These are phyloP conservation scores for Lasioglossum morio DNA, from an alignment of 2,888 invertebrate genomes.

Conservation along the genomic window DNA sequence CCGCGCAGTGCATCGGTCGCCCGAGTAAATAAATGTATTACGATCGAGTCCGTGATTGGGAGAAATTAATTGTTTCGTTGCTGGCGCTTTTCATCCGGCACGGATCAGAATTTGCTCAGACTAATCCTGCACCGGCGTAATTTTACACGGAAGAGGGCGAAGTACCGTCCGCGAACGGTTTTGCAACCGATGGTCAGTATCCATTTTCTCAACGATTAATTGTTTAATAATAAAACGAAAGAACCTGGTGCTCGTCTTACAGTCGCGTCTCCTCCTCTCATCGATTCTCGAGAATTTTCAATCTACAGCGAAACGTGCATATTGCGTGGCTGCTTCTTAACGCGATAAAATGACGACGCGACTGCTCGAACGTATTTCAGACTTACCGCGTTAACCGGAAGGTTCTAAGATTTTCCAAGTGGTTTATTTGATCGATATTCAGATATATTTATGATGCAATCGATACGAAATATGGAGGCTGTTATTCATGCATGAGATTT, in stretches of 20 bases:
- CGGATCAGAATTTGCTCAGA: slow-evolving; percentile 18
- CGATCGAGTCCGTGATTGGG: slow-evolving; percentile 23
- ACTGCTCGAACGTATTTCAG: not conserved
- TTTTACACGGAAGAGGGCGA: not conserved
- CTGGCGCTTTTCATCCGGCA: not conserved
- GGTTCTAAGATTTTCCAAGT: not conserved
- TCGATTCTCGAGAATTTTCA: not conserved
- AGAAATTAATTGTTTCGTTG: slow-evolving; percentile 30
- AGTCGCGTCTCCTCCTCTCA: not conserved
- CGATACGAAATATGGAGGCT: not conserved
- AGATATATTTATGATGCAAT: not conserved
- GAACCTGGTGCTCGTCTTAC: no score
- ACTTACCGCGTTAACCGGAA: not conserved
- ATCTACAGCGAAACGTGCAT: not conserved
- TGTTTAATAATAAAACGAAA: not conserved
- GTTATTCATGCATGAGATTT: not conserved
- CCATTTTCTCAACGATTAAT: not conserved
- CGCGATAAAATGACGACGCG: not conserved
- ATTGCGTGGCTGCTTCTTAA: not conserved
- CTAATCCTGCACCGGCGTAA: slow-evolving; percentile 28
- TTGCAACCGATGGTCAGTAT: not conserved
- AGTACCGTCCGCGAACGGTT: not conserved
- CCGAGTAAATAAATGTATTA: slow-evolving; percentile 29
- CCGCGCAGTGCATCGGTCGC: not conserved
- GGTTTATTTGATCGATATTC: not conserved